Evolutionary conservation across 1,140 invertebrate genomes (phyloP).

Genomic region (Planococcus citri): DNA sequence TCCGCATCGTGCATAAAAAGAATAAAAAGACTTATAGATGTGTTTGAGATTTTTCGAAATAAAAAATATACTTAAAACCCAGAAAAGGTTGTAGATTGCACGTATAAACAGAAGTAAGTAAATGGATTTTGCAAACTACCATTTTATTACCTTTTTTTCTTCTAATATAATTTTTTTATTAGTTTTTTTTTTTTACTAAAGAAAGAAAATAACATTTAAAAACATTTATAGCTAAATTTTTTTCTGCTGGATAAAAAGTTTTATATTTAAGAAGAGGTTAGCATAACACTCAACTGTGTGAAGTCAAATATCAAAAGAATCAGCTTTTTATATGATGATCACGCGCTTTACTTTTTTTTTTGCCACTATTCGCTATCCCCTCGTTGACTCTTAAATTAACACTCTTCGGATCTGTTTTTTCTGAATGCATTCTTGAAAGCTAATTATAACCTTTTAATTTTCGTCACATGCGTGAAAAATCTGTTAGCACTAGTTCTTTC

Average conservation of each 20-base stretch:
- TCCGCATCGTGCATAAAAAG: not conserved
- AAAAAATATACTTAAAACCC: not conserved
- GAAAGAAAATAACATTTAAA: not conserved
- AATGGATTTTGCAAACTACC: not conserved
- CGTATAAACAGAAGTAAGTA: not conserved
- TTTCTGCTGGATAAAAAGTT: not conserved
- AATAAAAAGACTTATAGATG: not conserved
- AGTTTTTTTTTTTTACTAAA: no score
- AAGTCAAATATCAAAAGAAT: not conserved
- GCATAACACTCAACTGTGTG: not conserved
- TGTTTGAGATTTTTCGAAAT: not conserved
- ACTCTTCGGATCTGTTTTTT: not conserved
- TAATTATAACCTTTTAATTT: slow-evolving; percentile 15
- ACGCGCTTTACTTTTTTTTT: not conserved
- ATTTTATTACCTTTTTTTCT: not conserved
- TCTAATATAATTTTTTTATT: no score
- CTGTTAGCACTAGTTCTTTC: not conserved
- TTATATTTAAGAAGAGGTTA: not conserved
- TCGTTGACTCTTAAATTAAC: not conserved
- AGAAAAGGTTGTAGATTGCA: not conserved
- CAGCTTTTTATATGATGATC: not conserved
- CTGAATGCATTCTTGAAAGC: not conserved
- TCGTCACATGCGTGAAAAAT: not conserved
- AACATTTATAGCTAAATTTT: not conserved
- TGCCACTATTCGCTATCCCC: no score